Percentiles rank a stretch among this genome's conserved stretches.
Conservation (phyloP, 2,113 vertebrate genomes). For the Neofelis nebulosa region DNA sequence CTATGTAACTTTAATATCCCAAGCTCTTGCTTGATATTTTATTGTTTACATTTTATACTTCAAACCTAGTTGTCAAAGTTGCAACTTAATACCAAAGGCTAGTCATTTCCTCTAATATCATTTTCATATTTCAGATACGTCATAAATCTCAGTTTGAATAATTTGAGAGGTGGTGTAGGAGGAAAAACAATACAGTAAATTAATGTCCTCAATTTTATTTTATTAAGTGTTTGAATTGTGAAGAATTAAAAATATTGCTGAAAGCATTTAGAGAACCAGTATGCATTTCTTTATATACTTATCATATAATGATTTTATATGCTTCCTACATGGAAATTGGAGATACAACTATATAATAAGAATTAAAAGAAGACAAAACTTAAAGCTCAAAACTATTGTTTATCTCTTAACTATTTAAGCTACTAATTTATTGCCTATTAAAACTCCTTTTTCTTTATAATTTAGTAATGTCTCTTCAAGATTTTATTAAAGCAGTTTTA, state of each 20-base stretch:
- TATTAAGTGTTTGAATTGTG: conserved; percentile 61
- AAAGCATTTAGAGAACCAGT: neutral
- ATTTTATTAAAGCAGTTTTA: neutral
- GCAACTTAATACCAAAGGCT: neutral
- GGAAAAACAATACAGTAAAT: conserved; percentile 49
- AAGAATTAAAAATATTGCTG: neutral
- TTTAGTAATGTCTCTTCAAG: neutral
- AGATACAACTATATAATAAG: neutral
- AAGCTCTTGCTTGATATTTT: neutral
- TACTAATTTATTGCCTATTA: neutral
- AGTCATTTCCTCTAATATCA: conserved; percentile 26
- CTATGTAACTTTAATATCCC: neutral
- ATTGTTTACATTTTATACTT: neutral
- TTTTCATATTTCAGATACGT: neutral
- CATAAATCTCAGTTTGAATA: conserved; percentile 56
- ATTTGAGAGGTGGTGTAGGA: neutral
- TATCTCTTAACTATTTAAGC: neutral
- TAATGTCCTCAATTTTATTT: conserved; percentile 21
- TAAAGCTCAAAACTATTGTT: neutral
- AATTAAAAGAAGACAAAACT: conserved; percentile 3
- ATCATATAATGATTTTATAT: conserved; percentile 63
- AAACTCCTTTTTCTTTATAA: neutral
- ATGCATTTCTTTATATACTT: conserved; percentile 29
- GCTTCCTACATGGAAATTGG: conserved; percentile 47
- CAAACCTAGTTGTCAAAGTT: neutral